Percentiles rank a stretch among this genome's conserved stretches.
phyloP scores from a whole-genome alignment of 2,113 vertebrate species.

The Aleadryas rufinucha region DNA sequence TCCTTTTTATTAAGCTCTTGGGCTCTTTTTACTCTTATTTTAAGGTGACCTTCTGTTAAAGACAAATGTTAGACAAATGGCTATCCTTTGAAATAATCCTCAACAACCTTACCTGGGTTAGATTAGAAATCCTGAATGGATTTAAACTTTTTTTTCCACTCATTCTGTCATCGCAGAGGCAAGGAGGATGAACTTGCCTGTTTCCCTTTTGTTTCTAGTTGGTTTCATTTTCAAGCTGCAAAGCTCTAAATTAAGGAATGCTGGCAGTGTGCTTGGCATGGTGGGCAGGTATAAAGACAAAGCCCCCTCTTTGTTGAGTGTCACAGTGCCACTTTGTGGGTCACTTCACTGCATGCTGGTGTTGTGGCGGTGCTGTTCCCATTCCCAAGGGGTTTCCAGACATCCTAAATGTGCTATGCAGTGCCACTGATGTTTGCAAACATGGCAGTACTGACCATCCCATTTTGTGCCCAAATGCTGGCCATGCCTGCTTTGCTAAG shows the following conservation, averaged over 20 bases:
- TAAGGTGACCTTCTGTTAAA: slow-evolving; percentile 47
- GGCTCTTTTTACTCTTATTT: slow-evolving; percentile 35
- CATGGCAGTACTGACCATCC: background rate
- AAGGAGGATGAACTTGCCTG: background rate
- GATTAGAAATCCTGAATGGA: background rate
- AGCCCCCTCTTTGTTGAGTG: background rate
- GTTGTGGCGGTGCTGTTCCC: background rate
- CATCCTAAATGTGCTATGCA: background rate
- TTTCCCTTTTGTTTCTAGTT: background rate
- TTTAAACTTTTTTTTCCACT: background rate
- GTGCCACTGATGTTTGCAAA: background rate
- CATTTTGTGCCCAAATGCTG: background rate
- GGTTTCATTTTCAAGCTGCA: background rate
- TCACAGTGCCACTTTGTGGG: background rate
- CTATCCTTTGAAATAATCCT: slow-evolving; percentile 7
- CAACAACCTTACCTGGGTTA: background rate
- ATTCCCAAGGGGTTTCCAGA: background rate
- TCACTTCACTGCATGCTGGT: background rate
- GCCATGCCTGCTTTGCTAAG: background rate
- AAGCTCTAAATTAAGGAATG: background rate
- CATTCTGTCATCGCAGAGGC: background rate
- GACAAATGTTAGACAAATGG: background rate
- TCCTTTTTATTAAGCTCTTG: slow-evolving; percentile 61
- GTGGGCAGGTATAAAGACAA: background rate
- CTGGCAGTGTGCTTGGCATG: background rate